Percentiles rank a stretch among this genome's conserved stretches.
Conservation (phyloP, 2,797 vertebrate genomes). For the Rhynchonycteris naso region DNA sequence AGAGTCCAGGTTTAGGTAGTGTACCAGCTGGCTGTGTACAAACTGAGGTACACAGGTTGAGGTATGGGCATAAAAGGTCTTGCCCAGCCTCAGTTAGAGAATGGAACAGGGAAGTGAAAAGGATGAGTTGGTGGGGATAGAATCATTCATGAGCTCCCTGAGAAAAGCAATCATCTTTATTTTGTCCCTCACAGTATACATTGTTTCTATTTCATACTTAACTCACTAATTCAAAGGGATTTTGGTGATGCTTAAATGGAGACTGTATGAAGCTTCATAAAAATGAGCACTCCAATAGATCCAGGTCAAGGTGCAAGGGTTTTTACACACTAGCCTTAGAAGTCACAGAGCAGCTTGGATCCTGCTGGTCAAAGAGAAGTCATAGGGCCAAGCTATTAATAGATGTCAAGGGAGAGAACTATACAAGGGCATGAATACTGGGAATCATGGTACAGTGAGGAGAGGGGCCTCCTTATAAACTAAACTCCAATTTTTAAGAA, state of each 20-base stretch:
- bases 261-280: background rate
- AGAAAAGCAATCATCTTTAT: background rate
- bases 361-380: background rate
- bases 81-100: background rate
- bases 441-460: background rate
- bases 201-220: background rate
- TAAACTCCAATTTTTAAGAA: background rate
- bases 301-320: background rate
- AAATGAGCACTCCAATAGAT: background rate
- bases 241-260: background rate
- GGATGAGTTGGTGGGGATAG: background rate
- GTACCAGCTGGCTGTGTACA: background rate
- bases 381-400: too few species aligned
- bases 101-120: background rate
- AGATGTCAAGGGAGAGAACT: background rate
- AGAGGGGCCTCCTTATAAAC: background rate
- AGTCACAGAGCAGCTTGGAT: background rate
- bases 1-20: background rate
- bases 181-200: background rate
- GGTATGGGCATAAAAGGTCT: background rate
- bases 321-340: background rate
- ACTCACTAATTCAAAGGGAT: background rate
- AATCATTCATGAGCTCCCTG: background rate
- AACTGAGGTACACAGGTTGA: background rate
- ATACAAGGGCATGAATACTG: accelerated